Percentiles rank a stretch among this genome's conserved stretches.
phyloP scores from a whole-genome alignment of 2,888 invertebrate genomes.

The Auanema freiburgensis region DNA sequence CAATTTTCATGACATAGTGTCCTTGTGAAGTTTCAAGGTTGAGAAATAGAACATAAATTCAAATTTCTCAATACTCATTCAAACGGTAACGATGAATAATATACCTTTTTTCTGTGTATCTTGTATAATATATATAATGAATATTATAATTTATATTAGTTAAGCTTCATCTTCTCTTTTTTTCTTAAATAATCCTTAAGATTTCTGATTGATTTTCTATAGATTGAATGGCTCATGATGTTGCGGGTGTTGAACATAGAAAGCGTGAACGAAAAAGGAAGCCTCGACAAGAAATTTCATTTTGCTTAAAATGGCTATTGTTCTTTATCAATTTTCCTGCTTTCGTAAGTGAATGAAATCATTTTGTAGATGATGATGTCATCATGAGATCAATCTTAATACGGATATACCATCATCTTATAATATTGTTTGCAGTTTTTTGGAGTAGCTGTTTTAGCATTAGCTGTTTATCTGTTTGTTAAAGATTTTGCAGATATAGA shows the following conservation, averaged over 20 bases:
- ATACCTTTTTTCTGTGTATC: too few species aligned
- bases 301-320: slow-evolving; percentile 63
- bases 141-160: too few species aligned
- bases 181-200: too few species aligned
- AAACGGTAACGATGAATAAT: too few species aligned
- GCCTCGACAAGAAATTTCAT: slow-evolving; percentile 64
- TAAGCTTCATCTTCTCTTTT: too few species aligned
- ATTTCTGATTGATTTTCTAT: too few species aligned
- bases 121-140: too few species aligned
- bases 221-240: too few species aligned
- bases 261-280: slow-evolving; percentile 35
- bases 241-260: not conserved
- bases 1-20: too few species aligned
- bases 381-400: not conserved
- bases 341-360: slow-evolving; percentile 52
- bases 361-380: slow-evolving; percentile 11
- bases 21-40: too few species aligned
- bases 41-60: too few species aligned
- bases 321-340: slow-evolving; percentile 61
- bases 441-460: slow-evolving; percentile 54
- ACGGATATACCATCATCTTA: not conserved
- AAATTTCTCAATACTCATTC: too few species aligned
- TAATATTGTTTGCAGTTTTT: slow-evolving; percentile 51
- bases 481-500: slow-evolving; percentile 60
- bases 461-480: slow-evolving; percentile 62